Conservation (phyloP, 2,797 vertebrate genomes). For the Syncerus caffer region DNA sequence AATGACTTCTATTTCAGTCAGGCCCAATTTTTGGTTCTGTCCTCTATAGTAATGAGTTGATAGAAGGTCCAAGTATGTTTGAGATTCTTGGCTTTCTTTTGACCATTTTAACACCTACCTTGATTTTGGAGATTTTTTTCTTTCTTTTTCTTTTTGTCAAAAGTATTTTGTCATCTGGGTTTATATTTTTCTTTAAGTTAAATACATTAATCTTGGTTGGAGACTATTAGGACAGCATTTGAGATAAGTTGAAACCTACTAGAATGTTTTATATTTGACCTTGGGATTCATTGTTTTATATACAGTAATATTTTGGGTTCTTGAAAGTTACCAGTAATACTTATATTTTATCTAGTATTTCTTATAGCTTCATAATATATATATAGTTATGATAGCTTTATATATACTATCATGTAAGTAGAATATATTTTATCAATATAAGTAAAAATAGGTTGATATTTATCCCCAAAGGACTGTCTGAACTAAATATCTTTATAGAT, state of each 20-base stretch:
- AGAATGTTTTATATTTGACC: neutral
- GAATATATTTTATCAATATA: neutral
- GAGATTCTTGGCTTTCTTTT: neutral
- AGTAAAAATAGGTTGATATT: neutral
- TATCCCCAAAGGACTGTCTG: neutral
- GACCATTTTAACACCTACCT: neutral
- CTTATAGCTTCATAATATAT: neutral
- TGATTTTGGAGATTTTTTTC: neutral
- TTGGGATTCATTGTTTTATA: neutral
- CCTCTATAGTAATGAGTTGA: neutral
- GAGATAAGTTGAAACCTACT: neutral
- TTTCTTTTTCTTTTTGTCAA: neutral
- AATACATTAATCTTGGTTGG: neutral
- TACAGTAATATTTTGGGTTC: neutral
- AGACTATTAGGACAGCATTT: neutral
- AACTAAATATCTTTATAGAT: constrained; percentile 20
- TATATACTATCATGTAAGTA: neutral
- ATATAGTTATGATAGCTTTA: neutral
- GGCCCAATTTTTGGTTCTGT: neutral
- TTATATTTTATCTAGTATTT: neutral
- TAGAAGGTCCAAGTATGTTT: neutral
- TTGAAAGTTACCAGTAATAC: neutral
- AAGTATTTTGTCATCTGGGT: neutral
- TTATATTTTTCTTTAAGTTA: neutral
- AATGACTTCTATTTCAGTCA: neutral